Percentiles rank a stretch among this genome's conserved stretches.
These are phyloP conservation scores for Ptilodon capucinus DNA, from an alignment of 2,888 invertebrate species.

Conservation along the genomic window DNA sequence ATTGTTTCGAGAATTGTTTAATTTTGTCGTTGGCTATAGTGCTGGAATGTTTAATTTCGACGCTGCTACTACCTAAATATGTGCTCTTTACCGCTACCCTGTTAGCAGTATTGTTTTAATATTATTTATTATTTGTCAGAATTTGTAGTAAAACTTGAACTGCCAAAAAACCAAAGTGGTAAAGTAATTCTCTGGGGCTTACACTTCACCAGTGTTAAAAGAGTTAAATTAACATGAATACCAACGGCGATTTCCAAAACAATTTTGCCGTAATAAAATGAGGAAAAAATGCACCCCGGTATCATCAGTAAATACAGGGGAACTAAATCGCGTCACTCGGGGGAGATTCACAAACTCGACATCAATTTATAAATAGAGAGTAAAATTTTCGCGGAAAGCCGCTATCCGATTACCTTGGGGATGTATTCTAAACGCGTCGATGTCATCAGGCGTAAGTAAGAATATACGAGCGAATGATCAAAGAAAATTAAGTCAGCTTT, in stretches of 20 bases:
- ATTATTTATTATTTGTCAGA: too few relatives aligned
- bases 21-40: neutral
- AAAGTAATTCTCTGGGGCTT: too few relatives aligned
- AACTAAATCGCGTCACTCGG: conserved; percentile 50
- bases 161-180: too few relatives aligned
- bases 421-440: conserved; percentile 59
- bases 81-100: too few relatives aligned
- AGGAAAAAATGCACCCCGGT: conserved; percentile 30
- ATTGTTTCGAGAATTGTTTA: conserved; percentile 24
- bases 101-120: too few relatives aligned
- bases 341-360: conserved; percentile 55
- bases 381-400: conserved; percentile 68
- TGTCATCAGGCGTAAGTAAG: conserved; percentile 34
- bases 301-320: conserved; percentile 34
- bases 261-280: conserved; percentile 6
- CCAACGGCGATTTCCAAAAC: too few relatives aligned
- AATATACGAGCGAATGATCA: conserved; percentile 23
- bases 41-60: neutral
- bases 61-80: neutral
- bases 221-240: too few relatives aligned
- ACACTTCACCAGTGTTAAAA: too few relatives aligned
- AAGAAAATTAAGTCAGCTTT: too few relatives aligned
- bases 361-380: conserved; percentile 67
- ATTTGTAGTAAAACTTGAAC: too few relatives aligned
- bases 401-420: conserved; percentile 70